A percentile compares a stretch with the other conserved stretches of the same genome.
Evolutionary conservation across 2,888 invertebrate species (phyloP).

Genomic region (Heteromyza rotundicornis): DNA sequence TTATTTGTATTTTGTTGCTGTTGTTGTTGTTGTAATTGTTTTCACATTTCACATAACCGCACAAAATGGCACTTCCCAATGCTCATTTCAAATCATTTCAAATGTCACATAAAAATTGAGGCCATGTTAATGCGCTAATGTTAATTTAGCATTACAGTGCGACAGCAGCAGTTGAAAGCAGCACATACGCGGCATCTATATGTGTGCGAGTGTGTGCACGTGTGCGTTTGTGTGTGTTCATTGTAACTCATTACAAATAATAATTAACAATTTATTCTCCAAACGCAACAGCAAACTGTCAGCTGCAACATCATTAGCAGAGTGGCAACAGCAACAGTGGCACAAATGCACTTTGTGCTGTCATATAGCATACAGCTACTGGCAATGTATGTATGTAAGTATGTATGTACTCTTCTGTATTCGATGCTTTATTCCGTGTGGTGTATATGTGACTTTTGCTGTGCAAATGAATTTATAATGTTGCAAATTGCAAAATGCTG

Average conservation of each 20-base stretch:
- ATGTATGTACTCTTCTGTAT: neutral
- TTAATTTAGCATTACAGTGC: neutral
- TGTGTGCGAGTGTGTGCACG: neutral
- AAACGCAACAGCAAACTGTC: slow-evolving; percentile 47
- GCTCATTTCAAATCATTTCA: no score
- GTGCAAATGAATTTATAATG: slow-evolving; percentile 11
- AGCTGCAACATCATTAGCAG: slow-evolving; percentile 52
- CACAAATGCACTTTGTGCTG: neutral
- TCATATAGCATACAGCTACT: neutral
- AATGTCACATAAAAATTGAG: no score
- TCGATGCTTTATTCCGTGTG: no score
- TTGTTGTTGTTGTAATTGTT: no score
- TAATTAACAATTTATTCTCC: slow-evolving; percentile 53
- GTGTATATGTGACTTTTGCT: neutral
- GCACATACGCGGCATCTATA: neutral
- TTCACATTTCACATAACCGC: no score
- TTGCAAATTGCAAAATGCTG: neutral
- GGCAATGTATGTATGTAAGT: neutral
- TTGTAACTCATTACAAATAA: slow-evolving; percentile 55
- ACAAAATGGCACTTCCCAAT: no score
- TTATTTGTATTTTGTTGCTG: no score
- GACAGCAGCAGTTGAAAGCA: no score
- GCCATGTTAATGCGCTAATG: no score
- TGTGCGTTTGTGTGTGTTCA: slow-evolving; percentile 21
- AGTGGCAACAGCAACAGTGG: slow-evolving; percentile 19